Evolutionary conservation across 2,888 invertebrate genomes (phyloP).

Genomic region (Microdon myrmicae): DNA sequence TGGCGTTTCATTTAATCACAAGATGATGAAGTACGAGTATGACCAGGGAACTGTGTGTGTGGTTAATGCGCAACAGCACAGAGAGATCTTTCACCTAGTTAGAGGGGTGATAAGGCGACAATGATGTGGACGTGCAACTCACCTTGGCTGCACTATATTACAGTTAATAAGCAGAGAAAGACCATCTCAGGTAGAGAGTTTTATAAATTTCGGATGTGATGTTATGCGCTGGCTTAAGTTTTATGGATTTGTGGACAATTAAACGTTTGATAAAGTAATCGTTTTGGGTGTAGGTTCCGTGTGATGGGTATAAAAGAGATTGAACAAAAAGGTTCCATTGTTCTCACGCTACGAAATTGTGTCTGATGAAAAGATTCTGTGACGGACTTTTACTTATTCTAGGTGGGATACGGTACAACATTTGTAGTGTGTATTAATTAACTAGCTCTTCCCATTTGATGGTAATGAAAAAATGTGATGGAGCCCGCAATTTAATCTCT

Average conservation of each 20-base stretch:
- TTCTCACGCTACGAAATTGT: too few species aligned
- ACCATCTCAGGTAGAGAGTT: constrained; percentile 30
- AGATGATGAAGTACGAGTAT: constrained; percentile 48
- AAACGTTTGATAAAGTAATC: constrained; percentile 46
- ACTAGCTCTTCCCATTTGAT: too few species aligned
- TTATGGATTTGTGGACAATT: constrained; percentile 44
- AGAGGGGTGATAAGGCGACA: constrained; percentile 46
- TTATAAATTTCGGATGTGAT: constrained; percentile 49
- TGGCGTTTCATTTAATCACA: constrained; percentile 49
- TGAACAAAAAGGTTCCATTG: too few species aligned
- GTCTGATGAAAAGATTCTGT: too few species aligned
- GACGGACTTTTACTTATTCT: too few species aligned
- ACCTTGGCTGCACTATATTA: constrained; percentile 42
- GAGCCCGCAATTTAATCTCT: too few species aligned
- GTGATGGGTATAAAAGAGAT: too few species aligned
- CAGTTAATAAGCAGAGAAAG: constrained; percentile 9
- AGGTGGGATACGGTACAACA: too few species aligned
- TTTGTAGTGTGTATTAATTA: too few species aligned
- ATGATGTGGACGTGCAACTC: constrained; percentile 47
- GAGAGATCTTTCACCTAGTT: constrained; percentile 50
- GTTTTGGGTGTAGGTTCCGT: constrained; percentile 29
- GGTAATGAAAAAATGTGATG: too few species aligned
- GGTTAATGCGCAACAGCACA: neutral
- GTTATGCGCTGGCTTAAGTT: constrained; percentile 46
- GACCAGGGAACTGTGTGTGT: constrained; percentile 45